Evolutionary conservation across 1,140 invertebrate species (phyloP), one percentile per base, ranked within the genome.

Genomic region (Macrobrachium nipponense): DNA sequence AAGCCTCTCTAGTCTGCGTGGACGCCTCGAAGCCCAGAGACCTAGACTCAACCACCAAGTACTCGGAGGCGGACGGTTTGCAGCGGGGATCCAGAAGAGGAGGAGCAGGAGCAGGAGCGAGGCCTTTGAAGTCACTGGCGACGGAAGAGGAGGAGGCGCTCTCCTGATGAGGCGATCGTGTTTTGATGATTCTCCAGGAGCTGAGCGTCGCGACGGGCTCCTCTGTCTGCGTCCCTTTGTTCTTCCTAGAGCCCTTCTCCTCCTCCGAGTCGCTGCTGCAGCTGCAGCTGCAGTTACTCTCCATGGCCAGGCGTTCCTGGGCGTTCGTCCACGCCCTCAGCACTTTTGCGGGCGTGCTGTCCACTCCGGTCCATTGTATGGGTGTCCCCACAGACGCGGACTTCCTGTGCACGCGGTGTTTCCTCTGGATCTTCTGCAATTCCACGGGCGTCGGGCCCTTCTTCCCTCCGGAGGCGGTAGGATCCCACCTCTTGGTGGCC

Each of bases 101-200:
- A 36, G 27, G 27, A 36, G 27, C 1, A 36, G 27, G 27, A 36
- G 27, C 1, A 4, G 27, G 27, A 36, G 27, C 4, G 27, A 36
- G 27, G 27, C 27, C 27, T 36, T 36, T 36, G 27, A 36, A 36
- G 4, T 36, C 27, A 36, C 27, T 36, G 27, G 27, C 27, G 27
- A 36, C 44, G 0, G 76, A 80, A 0, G 36, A 15, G 0, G 60
- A 20, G 17, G 75, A 70, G 7, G 51, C 27, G 15, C 7, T 23
- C 17, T 20, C 5, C 8, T 79, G 17, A 5, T 79, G 17, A 5
- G 58, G n/a, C 4, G 58, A 8, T 17, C 43, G 5, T 12, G 83
- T 62, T 44, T 36, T 58, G 2, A 86, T 66, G n/a, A 86, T 86
- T 20, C 72, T 86, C 83, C 83, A 86, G 76, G 83, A 80, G 58